phyloP scores from a whole-genome alignment of 1,140 invertebrate species.

The Drosophila parvula region DNA sequence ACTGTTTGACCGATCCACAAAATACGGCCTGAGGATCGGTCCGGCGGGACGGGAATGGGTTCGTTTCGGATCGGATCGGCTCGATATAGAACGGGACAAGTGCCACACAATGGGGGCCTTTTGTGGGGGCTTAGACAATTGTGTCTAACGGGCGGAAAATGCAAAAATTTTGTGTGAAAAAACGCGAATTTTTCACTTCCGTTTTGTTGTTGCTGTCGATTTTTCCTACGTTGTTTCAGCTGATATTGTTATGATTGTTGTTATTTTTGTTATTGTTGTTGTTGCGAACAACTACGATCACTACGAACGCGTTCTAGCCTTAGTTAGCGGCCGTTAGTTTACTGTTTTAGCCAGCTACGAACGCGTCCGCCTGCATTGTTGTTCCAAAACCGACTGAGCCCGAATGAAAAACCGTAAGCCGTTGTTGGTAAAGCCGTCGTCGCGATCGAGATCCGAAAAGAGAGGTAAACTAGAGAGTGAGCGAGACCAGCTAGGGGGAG shows the following conservation, averaged over 20 bases:
- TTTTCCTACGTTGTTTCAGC: constrained; percentile 33
- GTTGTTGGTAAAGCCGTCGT: constrained; percentile 36
- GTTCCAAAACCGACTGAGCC: constrained; percentile 68
- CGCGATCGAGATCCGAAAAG: constrained; percentile 50
- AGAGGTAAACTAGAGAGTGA: constrained; percentile 33
- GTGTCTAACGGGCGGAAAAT: constrained; percentile 74
- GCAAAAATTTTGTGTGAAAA: constrained; percentile 79
- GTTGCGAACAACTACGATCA: constrained; percentile 47
- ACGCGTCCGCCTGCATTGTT: constrained; percentile 80
- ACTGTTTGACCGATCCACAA: constrained; percentile 45
- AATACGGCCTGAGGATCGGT: constrained; percentile 26
- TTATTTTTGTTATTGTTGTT: constrained; percentile 22
- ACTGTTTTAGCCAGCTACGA: constrained; percentile 59
- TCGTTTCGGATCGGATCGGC: constrained; percentile 5
- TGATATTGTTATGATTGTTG: constrained; percentile 17
- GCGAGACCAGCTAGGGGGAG: constrained; percentile 17
- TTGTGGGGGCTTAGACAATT: constrained; percentile 66
- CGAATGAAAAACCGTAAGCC: constrained; percentile 62
- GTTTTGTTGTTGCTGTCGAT: constrained; percentile 56
- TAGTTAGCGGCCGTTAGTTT: constrained; percentile 15
- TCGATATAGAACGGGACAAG: constrained; percentile 49
- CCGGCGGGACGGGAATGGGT: constrained; percentile 25
- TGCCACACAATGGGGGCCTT: constrained; percentile 71
- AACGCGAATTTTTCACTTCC: constrained; percentile 80
- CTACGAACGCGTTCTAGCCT: constrained; percentile 64